A percentile compares a stretch with the other conserved stretches of the same genome.
Evolutionary conservation across 2,797 vertebrate genomes (phyloP).

Genomic region (Moxostoma hubbsi): DNA sequence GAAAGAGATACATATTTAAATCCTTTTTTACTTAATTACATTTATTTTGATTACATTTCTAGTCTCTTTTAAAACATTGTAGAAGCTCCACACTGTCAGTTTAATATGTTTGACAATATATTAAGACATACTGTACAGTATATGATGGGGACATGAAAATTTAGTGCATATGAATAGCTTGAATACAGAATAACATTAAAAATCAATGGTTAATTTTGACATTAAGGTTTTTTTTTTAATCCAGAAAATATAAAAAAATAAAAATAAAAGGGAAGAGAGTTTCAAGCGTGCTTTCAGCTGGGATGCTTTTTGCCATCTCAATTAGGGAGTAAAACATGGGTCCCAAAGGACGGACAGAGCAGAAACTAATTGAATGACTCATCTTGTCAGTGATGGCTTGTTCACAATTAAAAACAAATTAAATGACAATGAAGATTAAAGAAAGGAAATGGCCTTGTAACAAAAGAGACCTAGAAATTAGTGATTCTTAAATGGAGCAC

Average conservation of each 20-base stretch:
- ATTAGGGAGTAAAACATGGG: constrained; percentile 43
- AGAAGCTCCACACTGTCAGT: no score
- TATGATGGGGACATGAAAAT: no score
- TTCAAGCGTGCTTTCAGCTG: constrained; percentile 24
- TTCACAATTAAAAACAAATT: constrained; percentile 53
- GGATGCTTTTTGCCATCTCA: constrained; percentile 44
- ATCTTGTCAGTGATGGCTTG: constrained; percentile 49
- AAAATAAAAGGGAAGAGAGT: constrained; percentile 11
- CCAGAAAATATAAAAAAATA: constrained; percentile 20
- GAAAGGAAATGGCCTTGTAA: constrained; percentile 33
- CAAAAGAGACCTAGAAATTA: constrained; percentile 13
- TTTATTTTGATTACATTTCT: no score
- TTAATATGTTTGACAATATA: no score
- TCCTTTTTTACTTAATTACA: no score
- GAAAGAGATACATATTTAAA: no score
- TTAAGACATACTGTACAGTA: no score
- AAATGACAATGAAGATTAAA: constrained; percentile 48
- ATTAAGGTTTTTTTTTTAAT: background rate
- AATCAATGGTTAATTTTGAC: no score
- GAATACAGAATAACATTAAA: no score
- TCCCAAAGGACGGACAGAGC: constrained; percentile 37
- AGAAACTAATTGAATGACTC: constrained; percentile 51
- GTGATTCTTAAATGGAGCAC: background rate
- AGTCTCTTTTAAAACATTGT: no score
- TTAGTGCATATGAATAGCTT: no score